Evolutionary conservation across 2,797 vertebrate genomes (phyloP).

Genomic region (Syndactyla subalaris): DNA sequence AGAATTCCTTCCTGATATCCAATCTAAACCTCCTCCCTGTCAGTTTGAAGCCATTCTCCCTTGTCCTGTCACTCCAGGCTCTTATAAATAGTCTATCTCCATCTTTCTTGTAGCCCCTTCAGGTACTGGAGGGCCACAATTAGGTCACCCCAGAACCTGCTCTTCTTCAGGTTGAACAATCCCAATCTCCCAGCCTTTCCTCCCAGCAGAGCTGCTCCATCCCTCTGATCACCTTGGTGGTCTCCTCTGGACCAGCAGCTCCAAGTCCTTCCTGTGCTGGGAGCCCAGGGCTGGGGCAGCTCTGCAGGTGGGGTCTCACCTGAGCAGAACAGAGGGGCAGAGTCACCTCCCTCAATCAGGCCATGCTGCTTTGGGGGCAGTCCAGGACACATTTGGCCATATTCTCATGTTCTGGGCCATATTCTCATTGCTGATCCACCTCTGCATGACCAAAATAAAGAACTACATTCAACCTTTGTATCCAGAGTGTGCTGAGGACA

Average conservation of each 20-base stretch:
- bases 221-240: background rate
- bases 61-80: background rate
- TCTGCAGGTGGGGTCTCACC: background rate
- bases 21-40: background rate
- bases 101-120: background rate
- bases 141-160: fast-evolving
- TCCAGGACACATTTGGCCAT: background rate
- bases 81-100: background rate
- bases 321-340: background rate
- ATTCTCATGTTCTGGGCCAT: background rate
- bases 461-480: background rate
- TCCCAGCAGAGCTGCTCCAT: background rate
- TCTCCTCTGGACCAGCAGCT: background rate
- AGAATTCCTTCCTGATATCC: background rate
- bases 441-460: background rate
- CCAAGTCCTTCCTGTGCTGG: background rate
- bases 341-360: background rate
- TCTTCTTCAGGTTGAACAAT: background rate
- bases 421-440: background rate
- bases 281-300: background rate
- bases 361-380: background rate
- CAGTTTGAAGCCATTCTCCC: background rate
- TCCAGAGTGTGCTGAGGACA: background rate
- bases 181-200: background rate
- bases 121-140: background rate